These are phyloP conservation scores for Martes martes DNA, from an alignment of 2,113 vertebrate genomes.

Conservation along the genomic window DNA sequence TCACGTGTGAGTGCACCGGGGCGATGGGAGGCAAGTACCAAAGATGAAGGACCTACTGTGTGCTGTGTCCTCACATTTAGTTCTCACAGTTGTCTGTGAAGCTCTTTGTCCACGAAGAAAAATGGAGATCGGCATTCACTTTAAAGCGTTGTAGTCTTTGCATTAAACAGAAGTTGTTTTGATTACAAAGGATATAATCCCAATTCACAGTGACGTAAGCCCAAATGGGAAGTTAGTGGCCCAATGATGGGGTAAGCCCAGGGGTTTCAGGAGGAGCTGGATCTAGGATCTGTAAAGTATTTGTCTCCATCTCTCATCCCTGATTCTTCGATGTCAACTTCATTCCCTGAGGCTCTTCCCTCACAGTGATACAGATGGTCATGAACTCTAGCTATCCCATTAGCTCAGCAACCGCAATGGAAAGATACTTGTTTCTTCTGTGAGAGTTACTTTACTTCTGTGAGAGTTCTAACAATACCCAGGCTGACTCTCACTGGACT, in stretches of 20 bases:
- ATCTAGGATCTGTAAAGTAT: background rate
- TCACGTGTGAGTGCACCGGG: background rate
- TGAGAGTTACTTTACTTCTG: background rate
- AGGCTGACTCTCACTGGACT: background rate
- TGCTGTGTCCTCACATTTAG: background rate
- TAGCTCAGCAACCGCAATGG: background rate
- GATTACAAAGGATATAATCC: background rate
- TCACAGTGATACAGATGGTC: background rate
- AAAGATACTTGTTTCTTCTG: background rate
- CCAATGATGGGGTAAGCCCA: background rate
- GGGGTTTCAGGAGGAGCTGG: background rate
- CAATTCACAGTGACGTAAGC: background rate
- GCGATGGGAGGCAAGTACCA: background rate
- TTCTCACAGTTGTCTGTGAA: background rate
- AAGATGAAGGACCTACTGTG: fast-evolving
- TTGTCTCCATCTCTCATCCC: background rate
- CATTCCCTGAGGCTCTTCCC: background rate
- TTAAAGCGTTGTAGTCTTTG: background rate
- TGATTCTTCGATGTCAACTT: background rate
- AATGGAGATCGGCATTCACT: background rate
- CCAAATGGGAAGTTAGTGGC: background rate
- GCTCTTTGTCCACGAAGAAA: background rate
- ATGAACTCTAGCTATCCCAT: background rate
- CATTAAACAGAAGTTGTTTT: background rate
- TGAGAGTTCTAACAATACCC: background rate